Evolutionary conservation across 2,888 invertebrate genomes (phyloP), one percentile per base, ranked within the genome.

Genomic region (Axea sp.): DNA sequence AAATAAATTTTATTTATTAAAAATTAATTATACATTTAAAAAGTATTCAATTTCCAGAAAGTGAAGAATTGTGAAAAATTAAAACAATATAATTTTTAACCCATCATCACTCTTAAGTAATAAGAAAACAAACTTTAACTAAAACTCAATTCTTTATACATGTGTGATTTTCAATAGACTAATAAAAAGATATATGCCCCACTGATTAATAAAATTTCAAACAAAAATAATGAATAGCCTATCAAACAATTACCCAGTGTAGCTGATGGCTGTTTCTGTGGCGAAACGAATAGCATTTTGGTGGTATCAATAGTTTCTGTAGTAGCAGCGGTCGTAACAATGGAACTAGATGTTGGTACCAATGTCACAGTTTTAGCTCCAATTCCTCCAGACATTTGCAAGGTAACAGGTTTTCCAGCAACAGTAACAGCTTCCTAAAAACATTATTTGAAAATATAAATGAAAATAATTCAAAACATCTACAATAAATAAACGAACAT

Each of bases 341-440:
- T 84, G 3, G 87, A 84, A 82, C 86, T 76, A 82, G 86, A 76
- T 74, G 85, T 83, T n/a, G 87, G 89, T 53, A 92, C 90, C 15
- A 92, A 88, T 0, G 92, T 92, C 0, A 92, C 90, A 0, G 92
- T 92, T 86, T 93, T 92, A 41, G 91, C 90, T 12, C 90, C 89
- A 28, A 87, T 81, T 72, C 89, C 88, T 11, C 90, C 90, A 8
- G 92, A 90, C 90, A 93, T 91, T 86, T 92, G 92, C 30, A 93
- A 90, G 0, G 93, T 93, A 1, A 94, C 91, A 9, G 93, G 92
- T 86, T 93, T 93, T 0, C 93, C 93, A 3, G 92, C 91, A 71
- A 93, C 89, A 64, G 92, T 92, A 15, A 92, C 90, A 14, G 92
- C 90, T 82, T 92, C 92, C 87, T 91, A 15, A 19, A 43, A 57